Percentiles rank a stretch among this genome's conserved stretches.
Evolutionary conservation across 1,140 invertebrate genomes (phyloP).

Genomic region (Drosophila pandora): DNA sequence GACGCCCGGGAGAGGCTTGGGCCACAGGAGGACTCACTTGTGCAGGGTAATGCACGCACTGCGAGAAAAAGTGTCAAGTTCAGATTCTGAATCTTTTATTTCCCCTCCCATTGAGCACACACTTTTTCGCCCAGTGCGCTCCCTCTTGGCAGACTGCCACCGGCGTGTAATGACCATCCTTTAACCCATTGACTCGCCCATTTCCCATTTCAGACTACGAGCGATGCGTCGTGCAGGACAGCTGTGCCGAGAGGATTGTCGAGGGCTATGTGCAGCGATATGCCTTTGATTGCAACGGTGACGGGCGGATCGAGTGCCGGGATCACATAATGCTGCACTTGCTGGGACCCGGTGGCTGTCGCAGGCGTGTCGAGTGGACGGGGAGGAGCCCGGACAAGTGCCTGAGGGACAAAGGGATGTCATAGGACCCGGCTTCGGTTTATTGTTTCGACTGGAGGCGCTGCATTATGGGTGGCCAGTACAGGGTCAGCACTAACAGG

Average conservation of each 20-base stretch:
- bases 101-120: not conserved
- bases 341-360: conserved; percentile 61
- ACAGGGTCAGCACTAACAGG: conserved; percentile 59
- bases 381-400: conserved; percentile 37
- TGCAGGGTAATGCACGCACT: conserved; percentile 30
- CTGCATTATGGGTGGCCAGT: conserved; percentile 42
- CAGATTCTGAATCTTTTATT: not conserved
- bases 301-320: conserved; percentile 62
- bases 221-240: conserved; percentile 34
- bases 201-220: conserved; percentile 47
- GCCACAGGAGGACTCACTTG: conserved; percentile 11
- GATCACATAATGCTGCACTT: conserved; percentile 69
- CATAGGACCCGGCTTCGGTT: conserved; percentile 4
- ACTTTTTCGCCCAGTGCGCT: conserved; percentile 2
- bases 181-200: conserved; percentile 13
- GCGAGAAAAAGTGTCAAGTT: not conserved
- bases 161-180: conserved; percentile 28
- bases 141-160: conserved; percentile 3
- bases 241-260: conserved; percentile 52
- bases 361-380: not conserved
- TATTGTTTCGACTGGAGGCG: conserved; percentile 42
- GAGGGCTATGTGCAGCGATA: conserved; percentile 47
- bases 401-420: conserved; percentile 9
- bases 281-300: conserved; percentile 60
- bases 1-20: conserved; percentile 43